phyloP scores from a whole-genome alignment of 2,113 vertebrate genomes.

The Melanocharis versteri region DNA sequence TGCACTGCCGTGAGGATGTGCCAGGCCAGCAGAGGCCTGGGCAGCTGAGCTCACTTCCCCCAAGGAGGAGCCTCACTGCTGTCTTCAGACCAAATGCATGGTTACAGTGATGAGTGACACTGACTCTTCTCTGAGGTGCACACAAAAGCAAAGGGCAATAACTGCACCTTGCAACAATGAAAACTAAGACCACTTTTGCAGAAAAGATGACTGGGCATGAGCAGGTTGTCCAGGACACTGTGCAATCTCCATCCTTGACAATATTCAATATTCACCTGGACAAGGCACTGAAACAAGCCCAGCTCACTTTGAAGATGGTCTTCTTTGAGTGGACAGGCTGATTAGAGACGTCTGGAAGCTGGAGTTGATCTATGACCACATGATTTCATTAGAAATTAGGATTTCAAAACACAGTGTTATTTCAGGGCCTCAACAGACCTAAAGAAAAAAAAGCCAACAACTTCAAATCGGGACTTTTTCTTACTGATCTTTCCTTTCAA shows the following conservation, averaged over 20 bases:
- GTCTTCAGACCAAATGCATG: rapidly evolving
- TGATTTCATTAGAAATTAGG: not conserved
- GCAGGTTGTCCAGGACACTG: not conserved
- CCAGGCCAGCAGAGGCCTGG: not conserved
- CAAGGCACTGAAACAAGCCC: not conserved
- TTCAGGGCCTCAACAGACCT: not conserved
- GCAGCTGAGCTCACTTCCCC: not conserved
- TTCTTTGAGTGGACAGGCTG: not conserved
- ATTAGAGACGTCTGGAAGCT: not conserved
- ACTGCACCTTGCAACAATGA: not conserved
- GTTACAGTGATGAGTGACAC: not conserved
- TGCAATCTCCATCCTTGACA: not conserved
- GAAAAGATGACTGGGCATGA: not conserved
- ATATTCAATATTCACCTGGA: not conserved
- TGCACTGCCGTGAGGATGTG: rapidly evolving
- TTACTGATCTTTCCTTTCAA: not conserved
- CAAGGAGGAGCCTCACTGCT: not conserved
- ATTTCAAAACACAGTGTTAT: not conserved
- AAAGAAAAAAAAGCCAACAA: not conserved
- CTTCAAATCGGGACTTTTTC: not conserved
- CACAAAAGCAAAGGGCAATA: not conserved
- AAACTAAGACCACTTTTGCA: not conserved
- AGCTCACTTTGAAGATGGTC: not conserved
- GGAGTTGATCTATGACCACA: not conserved
- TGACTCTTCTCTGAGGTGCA: not conserved